A percentile compares a stretch with the other conserved stretches of the same genome.
Evolutionary conservation across 2,797 vertebrate species (phyloP).

Genomic region (Periparus ater): DNA sequence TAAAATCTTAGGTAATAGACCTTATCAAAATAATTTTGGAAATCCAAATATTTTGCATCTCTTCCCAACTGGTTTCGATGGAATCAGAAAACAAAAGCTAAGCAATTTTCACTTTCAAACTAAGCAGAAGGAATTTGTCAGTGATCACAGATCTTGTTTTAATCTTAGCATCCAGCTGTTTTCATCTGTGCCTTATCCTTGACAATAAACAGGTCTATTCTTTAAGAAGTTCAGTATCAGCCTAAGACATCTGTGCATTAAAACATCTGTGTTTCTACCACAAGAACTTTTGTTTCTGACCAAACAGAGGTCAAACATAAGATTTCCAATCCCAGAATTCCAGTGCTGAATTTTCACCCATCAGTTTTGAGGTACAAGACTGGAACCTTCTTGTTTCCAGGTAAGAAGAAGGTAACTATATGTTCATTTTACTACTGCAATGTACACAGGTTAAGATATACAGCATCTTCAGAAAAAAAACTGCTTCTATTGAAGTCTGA

Average conservation of each 20-base stretch:
- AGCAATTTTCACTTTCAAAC: not conserved
- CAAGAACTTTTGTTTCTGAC: not conserved
- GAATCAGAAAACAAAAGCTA: not conserved
- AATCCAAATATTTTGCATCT: not conserved
- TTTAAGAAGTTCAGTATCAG: not conserved
- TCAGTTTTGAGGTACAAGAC: not conserved
- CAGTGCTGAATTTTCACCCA: not conserved
- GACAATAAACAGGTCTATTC: not conserved
- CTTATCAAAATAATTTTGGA: not conserved
- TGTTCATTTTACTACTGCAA: not conserved
- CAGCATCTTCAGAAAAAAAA: not conserved
- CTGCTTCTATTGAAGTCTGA: not conserved
- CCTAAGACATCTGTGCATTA: not conserved
- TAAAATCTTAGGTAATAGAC: not conserved
- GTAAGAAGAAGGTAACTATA: not conserved
- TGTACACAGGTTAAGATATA: not conserved
- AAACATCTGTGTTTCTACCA: not conserved
- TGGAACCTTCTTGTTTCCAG: not conserved
- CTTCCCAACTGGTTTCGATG: not conserved
- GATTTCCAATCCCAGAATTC: not conserved
- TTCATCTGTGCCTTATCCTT: not conserved
- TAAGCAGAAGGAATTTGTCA: not conserved
- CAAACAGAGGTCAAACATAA: not conserved
- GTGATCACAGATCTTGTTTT: not conserved
- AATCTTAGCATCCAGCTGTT: not conserved